phyloP scores from a whole-genome alignment of 2,797 vertebrate species.

The Ambastaia sidthimunki region DNA sequence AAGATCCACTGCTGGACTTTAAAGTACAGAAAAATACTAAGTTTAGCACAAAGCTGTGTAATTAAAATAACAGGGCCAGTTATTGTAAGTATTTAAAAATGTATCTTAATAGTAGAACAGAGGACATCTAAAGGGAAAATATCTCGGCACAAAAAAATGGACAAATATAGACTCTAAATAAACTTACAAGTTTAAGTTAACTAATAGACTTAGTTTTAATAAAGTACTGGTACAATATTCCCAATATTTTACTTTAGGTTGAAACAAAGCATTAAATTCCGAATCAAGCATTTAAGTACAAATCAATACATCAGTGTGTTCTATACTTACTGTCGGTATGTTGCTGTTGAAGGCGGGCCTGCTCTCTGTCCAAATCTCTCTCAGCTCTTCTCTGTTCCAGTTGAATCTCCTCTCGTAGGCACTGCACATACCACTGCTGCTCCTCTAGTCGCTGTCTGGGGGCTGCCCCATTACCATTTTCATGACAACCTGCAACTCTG shows the following conservation, averaged over 20 bases:
- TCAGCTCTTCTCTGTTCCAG: slow-evolving; percentile 83
- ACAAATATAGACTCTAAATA: no score
- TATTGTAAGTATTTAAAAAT: no score
- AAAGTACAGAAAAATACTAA: slow-evolving; percentile 49
- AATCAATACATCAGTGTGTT: not conserved
- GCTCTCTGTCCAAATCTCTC: slow-evolving; percentile 83
- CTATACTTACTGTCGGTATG: slow-evolving; percentile 82
- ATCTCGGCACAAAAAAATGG: no score
- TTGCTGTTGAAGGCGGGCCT: slow-evolving; percentile 80
- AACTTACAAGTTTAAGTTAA: no score
- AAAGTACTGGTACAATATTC: not conserved
- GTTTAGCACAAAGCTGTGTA: not conserved
- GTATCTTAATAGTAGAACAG: no score
- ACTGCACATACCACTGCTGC: slow-evolving; percentile 77
- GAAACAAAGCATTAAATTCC: not conserved
- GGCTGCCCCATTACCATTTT: slow-evolving; percentile 66
- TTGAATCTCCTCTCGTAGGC: slow-evolving; percentile 84
- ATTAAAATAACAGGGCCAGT: not conserved
- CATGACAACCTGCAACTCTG: slow-evolving; percentile 66
- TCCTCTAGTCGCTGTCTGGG: slow-evolving; percentile 77
- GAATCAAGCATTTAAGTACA: not conserved
- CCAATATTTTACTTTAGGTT: not conserved
- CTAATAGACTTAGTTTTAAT: no score
- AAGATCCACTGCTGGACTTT: slow-evolving; percentile 89
- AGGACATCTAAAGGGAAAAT: no score